phyloP scores from a whole-genome alignment of 2,797 vertebrate species.

The Triplophysa yarkandensis region DNA sequence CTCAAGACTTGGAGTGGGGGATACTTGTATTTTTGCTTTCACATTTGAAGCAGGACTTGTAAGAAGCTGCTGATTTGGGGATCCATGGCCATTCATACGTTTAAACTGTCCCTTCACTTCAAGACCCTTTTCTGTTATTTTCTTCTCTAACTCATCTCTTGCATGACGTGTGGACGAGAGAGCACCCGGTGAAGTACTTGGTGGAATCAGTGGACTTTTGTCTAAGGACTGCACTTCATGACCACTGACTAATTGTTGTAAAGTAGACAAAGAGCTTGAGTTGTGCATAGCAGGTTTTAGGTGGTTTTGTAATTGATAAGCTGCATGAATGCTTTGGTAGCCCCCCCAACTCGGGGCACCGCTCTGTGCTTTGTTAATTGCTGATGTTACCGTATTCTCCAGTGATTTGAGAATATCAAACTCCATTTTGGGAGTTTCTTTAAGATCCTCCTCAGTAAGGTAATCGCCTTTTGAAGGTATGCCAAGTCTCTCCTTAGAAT shows the following conservation, averaged over 20 bases:
- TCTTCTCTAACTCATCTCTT: constrained; percentile 94
- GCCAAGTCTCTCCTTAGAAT: constrained; percentile 87
- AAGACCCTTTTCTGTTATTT: constrained; percentile 90
- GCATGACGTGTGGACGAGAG: constrained; percentile 71
- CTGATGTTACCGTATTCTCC: constrained; percentile 95
- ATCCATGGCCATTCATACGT: constrained; percentile 79
- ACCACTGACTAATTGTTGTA: constrained; percentile 79
- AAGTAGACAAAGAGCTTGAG: constrained; percentile 82
- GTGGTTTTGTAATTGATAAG: constrained; percentile 94
- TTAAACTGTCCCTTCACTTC: constrained; percentile 91
- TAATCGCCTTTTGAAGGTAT: constrained; percentile 91
- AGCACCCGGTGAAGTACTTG: constrained; percentile 60
- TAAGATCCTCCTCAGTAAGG: constrained; percentile 93
- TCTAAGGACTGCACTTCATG: constrained; percentile 76
- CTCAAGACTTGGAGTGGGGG: constrained; percentile 80
- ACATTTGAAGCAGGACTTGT: constrained; percentile 85
- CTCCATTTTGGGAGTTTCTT: constrained; percentile 93
- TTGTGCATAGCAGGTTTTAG: constrained; percentile 85
- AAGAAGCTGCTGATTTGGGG: constrained; percentile 77
- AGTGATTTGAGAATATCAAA: constrained; percentile 97
- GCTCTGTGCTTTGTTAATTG: constrained; percentile 98
- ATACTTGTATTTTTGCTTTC: constrained; percentile 76
- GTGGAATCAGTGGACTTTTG: constrained; percentile 86
- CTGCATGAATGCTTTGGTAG: constrained; percentile 97
- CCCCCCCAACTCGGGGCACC: constrained; percentile 97